Evolutionary conservation across 2,797 vertebrate species (phyloP).

Genomic region (Lophotriccus pileatus): DNA sequence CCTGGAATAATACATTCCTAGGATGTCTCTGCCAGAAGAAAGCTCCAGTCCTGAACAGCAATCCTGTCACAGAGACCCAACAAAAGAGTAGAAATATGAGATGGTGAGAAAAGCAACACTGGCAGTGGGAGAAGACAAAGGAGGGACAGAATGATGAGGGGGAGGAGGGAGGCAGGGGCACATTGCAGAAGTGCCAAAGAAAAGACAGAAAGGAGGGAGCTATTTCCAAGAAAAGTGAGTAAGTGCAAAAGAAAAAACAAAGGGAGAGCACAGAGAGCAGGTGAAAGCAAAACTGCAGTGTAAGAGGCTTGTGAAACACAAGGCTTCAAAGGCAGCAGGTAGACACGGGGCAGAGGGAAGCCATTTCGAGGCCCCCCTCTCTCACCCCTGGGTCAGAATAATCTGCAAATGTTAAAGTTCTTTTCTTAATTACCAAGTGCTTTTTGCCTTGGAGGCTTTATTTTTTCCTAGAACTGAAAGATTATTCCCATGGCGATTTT

Average conservation of each 20-base stretch:
- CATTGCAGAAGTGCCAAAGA: background rate
- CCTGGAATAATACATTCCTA: background rate
- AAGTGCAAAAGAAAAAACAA: background rate
- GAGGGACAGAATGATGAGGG: background rate
- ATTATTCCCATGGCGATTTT: background rate
- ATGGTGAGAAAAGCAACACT: background rate
- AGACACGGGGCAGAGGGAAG: background rate
- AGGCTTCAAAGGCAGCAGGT: background rate
- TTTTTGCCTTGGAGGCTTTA: background rate
- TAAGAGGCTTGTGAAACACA: background rate
- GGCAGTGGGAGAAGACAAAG: background rate
- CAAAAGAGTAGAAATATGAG: background rate
- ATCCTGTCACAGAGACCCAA: background rate
- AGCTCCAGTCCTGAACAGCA: background rate
- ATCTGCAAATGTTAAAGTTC: background rate
- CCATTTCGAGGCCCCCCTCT: background rate
- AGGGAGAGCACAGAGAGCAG: background rate
- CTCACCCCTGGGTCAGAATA: background rate
- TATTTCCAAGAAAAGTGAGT: background rate
- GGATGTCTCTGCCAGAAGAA: background rate
- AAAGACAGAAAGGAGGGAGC: background rate
- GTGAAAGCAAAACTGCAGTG: background rate
- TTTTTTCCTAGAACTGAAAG: constrained; percentile 4
- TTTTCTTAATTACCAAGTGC: background rate
- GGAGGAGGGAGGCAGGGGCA: background rate